phyloP scores from a whole-genome alignment of 2,888 invertebrate species.

The Perithous albicinctus region DNA sequence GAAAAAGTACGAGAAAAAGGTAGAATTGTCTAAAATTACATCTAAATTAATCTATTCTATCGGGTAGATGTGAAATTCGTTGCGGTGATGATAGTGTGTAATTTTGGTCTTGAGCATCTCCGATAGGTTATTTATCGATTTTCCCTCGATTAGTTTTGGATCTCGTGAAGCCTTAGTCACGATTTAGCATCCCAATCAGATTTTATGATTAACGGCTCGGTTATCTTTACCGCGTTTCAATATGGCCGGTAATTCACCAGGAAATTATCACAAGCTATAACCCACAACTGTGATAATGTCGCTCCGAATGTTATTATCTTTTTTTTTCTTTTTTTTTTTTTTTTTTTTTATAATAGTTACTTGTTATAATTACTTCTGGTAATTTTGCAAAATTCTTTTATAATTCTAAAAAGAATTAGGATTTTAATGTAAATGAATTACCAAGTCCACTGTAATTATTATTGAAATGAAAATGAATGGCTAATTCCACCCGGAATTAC shows the following conservation, averaged over 20 bases:
- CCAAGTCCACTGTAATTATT: too few species aligned
- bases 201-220: slow-evolving; percentile 55
- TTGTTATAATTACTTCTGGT: too few species aligned
- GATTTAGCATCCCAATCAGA: slow-evolving; percentile 62
- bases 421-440: too few species aligned
- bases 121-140: slow-evolving; percentile 51
- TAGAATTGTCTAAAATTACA: neutral
- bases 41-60: neutral
- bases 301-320: too few species aligned
- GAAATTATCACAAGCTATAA: slow-evolving; percentile 54
- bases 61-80: neutral
- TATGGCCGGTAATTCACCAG: slow-evolving; percentile 20
- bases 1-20: neutral
- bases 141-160: slow-evolving; percentile 54
- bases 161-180: slow-evolving; percentile 18
- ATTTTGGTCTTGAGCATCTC: slow-evolving; percentile 21
- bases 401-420: too few species aligned
- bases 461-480: too few species aligned
- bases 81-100: slow-evolving; percentile 4
- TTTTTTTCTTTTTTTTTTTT: too few species aligned
- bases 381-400: too few species aligned
- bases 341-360: too few species aligned
- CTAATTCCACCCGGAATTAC: too few species aligned
- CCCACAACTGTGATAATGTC: slow-evolving; percentile 23
- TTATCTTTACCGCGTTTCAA: slow-evolving; percentile 2